These are phyloP conservation scores for Caenorhabditis angaria DNA, from an alignment of 2,888 invertebrate species.

Conservation along the genomic window DNA sequence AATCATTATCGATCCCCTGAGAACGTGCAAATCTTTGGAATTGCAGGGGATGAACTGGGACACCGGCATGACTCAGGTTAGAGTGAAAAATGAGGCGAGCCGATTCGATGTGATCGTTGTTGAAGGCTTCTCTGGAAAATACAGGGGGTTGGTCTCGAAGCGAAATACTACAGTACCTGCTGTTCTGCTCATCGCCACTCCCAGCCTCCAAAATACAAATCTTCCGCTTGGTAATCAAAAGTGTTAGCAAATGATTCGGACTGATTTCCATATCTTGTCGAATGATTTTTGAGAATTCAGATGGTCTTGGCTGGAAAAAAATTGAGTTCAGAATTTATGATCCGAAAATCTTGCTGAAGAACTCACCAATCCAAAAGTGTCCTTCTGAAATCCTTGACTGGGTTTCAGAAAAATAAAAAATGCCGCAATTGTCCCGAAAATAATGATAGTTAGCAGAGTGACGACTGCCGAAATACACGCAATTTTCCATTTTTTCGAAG, in stretches of 20 bases:
- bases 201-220: constrained; percentile 65
- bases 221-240: constrained; percentile 64
- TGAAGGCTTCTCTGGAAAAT: constrained; percentile 36
- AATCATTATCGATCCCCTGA: constrained; percentile 68
- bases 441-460: constrained; percentile 32
- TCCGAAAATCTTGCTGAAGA: no score
- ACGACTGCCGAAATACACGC: constrained; percentile 39
- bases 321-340: no score
- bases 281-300: constrained; percentile 11
- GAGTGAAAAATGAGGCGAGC: constrained; percentile 65
- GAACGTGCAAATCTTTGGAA: constrained; percentile 62
- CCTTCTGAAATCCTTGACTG: constrained; percentile 25
- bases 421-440: constrained; percentile 34
- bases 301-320: neutral
- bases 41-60: constrained; percentile 70
- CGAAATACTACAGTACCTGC: no score
- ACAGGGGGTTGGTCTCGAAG: no score
- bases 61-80: constrained; percentile 67
- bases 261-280: constrained; percentile 54
- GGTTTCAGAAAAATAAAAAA: constrained; percentile 33
- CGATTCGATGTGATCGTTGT: constrained; percentile 62
- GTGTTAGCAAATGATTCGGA: constrained; percentile 61
- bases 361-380: constrained; percentile 40
- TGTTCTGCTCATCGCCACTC: constrained; percentile 51
- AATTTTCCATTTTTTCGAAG: constrained; percentile 40